Base-by-base conservation (phyloP, 2,797 vertebrate genomes). In the Muscicapa comitata region DNA sequence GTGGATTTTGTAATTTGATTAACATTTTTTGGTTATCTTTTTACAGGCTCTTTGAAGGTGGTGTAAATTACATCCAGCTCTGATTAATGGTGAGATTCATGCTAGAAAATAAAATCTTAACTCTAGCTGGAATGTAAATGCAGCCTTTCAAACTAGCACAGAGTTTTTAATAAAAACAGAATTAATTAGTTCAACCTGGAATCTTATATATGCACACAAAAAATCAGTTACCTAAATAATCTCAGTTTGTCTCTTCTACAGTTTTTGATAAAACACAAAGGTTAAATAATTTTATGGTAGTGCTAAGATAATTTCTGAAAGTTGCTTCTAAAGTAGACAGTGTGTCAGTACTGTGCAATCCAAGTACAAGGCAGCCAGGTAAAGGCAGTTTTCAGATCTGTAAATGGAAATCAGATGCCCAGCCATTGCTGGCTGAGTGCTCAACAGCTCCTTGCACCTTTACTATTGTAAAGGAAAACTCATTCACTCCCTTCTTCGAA, bases 11-110 rank as follows among this genome's bases (percentile, higher is more conserved):
- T 54, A 79, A 94, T 92, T 93, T 95, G 65, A 96, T 94, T 96
- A 97, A 92, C 66, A 85, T 90, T 96, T 96, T 89, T 95, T 43
- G 13, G 57, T 96, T 97, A 95, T 95, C 89, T 95, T 96, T 77
- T 97, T 74, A 90, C 85, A 92, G 62, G 59, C 26, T 80, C 86
- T 93, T 90, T 94, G 92, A 96, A 83, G 79, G 70, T 94, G 61
- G 76, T 87, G 24, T 93, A 95, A 97, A 94, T 92, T 92, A 40
- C 70, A 79, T 66, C 77, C 89, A 94, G 61, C 28, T 94, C 79
- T 85, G 95, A 90, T 96, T 95, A 91, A 63, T 38, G 75, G 82
- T 57, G 88, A 94, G 89, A 94, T 81, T 94, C 65, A 53, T 83
- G 75, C 57, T 83, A 94, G 50, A 88, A 76, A 96, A 95, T 84